These are phyloP conservation scores for Parazoanthus swiftii DNA, from an alignment of 92 coral and sea anemone genomes.

Conservation along the genomic window DNA sequence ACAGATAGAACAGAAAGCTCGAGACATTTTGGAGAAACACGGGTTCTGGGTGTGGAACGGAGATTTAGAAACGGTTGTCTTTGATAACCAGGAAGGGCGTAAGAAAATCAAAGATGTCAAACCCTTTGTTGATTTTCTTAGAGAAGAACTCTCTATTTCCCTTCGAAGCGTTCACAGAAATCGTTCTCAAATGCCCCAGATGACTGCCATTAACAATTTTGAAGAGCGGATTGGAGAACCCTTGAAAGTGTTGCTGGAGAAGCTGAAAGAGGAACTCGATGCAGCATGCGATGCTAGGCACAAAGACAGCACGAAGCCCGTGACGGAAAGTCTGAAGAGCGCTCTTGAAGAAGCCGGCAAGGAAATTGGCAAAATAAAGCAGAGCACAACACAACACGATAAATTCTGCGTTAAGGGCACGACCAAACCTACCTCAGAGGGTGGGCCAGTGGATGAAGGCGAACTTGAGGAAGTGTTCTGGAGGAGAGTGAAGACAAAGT, in stretches of 20 bases:
- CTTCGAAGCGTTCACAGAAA: background rate
- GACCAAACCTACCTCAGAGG: background rate
- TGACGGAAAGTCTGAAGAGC: background rate
- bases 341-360: background rate
- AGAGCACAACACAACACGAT: background rate
- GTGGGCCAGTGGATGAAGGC: background rate
- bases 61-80: constrained; percentile 21
- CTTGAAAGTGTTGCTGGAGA: background rate
- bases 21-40: constrained; percentile 3
- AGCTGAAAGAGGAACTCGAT: background rate
- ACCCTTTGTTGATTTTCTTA: background rate
- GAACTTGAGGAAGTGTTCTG: constrained; percentile 4
- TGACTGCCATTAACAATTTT: background rate
- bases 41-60: constrained; percentile 36
- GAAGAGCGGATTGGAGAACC: background rate
- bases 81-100: background rate
- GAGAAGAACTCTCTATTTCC: background rate
- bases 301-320: background rate
- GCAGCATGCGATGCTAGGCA: background rate
- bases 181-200: background rate
- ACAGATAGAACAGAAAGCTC: background rate
- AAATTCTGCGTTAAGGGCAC: background rate
- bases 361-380: background rate
- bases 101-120: background rate
- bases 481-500: background rate